These are phyloP conservation scores for Tubulanus polymorphus DNA, from an alignment of 2,888 invertebrate species.

Conservation along the genomic window DNA sequence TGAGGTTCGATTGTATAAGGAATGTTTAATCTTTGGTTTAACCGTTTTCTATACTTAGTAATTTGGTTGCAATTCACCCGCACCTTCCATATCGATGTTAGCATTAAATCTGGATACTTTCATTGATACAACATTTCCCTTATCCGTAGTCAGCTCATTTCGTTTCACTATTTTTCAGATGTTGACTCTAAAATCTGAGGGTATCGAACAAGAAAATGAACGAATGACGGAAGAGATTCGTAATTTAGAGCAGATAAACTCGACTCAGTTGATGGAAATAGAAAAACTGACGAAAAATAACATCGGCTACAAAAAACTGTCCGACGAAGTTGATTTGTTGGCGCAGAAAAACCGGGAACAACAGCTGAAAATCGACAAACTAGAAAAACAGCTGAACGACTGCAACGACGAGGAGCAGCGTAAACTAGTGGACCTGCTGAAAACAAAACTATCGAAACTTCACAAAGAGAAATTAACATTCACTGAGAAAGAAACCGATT, in stretches of 20 bases:
- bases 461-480: constrained; percentile 23
- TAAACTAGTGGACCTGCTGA: constrained; percentile 24
- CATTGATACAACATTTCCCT: constrained; percentile 26
- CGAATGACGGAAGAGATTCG: constrained; percentile 28
- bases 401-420: constrained; percentile 23
- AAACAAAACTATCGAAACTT: constrained; percentile 25
- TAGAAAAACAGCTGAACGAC: constrained; percentile 24
- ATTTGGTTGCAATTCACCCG: too few relatives aligned
- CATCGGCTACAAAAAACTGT: constrained; percentile 25
- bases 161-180: too few relatives aligned
- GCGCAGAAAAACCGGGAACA: constrained; percentile 36
- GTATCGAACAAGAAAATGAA: constrained; percentile 25
- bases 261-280: constrained; percentile 30
- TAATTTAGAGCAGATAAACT: constrained; percentile 32
- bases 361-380: constrained; percentile 24
- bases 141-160: too few relatives aligned
- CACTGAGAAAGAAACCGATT: constrained; percentile 15
- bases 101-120: too few relatives aligned
- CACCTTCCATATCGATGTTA: too few relatives aligned
- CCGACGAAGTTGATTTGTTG: constrained; percentile 29
- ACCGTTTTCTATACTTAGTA: too few relatives aligned
- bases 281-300: constrained; percentile 19
- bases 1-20: too few relatives aligned
- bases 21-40: too few relatives aligned
- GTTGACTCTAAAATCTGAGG: too few relatives aligned